phyloP scores from a whole-genome alignment of 2,888 invertebrate genomes.

The Brassicogethes aeneus region DNA sequence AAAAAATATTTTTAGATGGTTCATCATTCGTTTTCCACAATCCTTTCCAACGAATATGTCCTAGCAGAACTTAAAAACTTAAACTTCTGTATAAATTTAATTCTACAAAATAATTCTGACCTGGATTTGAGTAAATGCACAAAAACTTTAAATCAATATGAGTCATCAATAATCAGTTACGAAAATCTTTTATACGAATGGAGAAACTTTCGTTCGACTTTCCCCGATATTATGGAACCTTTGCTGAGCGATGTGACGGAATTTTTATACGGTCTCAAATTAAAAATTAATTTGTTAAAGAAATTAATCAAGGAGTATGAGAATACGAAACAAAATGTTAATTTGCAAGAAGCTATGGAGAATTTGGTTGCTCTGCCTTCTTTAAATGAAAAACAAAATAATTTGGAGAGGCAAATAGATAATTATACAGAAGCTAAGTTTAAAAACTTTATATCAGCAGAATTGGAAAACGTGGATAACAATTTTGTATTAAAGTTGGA shows the following conservation, averaged over 20 bases:
- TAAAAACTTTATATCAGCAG: neutral
- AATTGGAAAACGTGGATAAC: too few relatives aligned
- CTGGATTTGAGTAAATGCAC: slow-evolving; percentile 4
- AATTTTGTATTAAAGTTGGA: too few relatives aligned
- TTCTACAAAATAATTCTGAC: neutral
- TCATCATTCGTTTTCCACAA: slow-evolving; percentile 24
- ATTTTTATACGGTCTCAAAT: slow-evolving; percentile 54
- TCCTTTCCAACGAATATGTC: slow-evolving; percentile 20
- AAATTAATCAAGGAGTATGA: slow-evolving; percentile 40
- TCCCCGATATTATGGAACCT: slow-evolving; percentile 71
- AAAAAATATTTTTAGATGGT: slow-evolving; percentile 26
- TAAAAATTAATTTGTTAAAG: slow-evolving; percentile 46
- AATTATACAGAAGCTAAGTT: slow-evolving; percentile 33
- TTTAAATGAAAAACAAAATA: slow-evolving; percentile 30
- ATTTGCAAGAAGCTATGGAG: slow-evolving; percentile 30
- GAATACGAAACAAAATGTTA: slow-evolving; percentile 14
- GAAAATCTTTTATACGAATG: slow-evolving; percentile 41
- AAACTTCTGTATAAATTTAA: neutral
- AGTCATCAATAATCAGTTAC: slow-evolving; percentile 20
- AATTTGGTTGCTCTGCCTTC: slow-evolving; percentile 48
- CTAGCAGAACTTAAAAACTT: neutral
- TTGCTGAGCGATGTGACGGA: slow-evolving; percentile 59
- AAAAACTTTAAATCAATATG: slow-evolving; percentile 13
- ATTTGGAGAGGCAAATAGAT: slow-evolving; percentile 40
- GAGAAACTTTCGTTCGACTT: slow-evolving; percentile 53